phyloP scores from a whole-genome alignment of 2,113 vertebrate species.

The Gobius niger region DNA sequence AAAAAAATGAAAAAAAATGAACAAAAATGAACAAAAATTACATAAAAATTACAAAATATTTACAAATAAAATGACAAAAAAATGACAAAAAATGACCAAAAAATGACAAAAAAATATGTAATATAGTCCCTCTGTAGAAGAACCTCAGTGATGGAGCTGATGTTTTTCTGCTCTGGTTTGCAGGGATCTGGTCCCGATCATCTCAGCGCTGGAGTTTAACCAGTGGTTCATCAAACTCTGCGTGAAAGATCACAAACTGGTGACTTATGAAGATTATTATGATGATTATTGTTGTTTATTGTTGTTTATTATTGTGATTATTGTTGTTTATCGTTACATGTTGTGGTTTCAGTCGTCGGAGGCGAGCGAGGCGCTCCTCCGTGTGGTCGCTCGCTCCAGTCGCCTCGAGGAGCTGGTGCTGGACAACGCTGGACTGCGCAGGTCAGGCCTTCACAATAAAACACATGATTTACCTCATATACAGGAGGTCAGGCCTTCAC shows the following conservation, averaged over 20 bases:
- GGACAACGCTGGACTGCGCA: constrained; percentile 90
- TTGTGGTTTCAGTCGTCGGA: constrained; percentile 80
- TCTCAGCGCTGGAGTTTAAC: constrained; percentile 91
- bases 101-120: no score
- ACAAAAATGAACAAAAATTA: no score
- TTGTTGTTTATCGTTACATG: constrained; percentile 54
- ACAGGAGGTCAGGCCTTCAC: no score
- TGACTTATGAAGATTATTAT: constrained; percentile 40
- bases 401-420: constrained; percentile 91
- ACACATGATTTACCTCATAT: neutral
- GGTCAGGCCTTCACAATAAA: constrained; percentile 74
- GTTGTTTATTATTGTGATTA: constrained; percentile 28
- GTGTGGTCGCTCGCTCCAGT: constrained; percentile 86
- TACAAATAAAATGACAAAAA: no score
- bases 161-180: no score
- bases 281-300: constrained; percentile 43
- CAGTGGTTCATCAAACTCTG: constrained; percentile 97
- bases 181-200: constrained; percentile 94
- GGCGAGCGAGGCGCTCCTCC: constrained; percentile 91
- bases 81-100: no score
- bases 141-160: no score
- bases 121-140: no score
- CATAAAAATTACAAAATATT: no score
- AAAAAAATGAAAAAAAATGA: no score
- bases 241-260: constrained; percentile 91